phyloP scores from a whole-genome alignment of 2,797 vertebrate species.

The Aplochiton taeniatus region DNA sequence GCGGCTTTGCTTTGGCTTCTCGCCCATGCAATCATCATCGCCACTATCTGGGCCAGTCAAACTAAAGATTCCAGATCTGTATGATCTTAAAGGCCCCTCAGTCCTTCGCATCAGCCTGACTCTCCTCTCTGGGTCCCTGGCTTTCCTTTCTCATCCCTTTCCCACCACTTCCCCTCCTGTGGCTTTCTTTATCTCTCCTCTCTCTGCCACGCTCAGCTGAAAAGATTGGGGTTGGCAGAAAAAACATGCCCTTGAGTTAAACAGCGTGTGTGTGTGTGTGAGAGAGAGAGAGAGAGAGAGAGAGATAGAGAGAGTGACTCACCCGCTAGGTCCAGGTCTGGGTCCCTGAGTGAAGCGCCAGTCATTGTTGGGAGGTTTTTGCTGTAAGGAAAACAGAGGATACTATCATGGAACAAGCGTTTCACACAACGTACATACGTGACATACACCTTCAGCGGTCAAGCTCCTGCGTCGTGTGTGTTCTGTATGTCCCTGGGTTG shows the following conservation, averaged over 20 bases:
- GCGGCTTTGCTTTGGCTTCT: neutral
- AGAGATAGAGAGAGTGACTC: constrained; percentile 67
- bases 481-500: neutral
- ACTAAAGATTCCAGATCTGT: neutral
- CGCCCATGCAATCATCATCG: neutral
- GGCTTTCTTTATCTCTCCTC: neutral
- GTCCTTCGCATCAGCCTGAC: constrained; percentile 14
- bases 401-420: constrained; percentile 45
- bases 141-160: neutral
- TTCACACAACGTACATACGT: constrained; percentile 16
- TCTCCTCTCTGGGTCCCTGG: constrained; percentile 3
- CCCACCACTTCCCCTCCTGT: constrained; percentile 23
- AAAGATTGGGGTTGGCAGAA: neutral
- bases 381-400: constrained; percentile 78
- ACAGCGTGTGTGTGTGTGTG: constrained; percentile 13
- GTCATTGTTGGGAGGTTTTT: constrained; percentile 97
- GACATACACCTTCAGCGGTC: neutral
- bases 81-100: neutral
- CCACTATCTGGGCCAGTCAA: constrained; percentile 16
- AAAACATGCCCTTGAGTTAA: constrained; percentile 4
- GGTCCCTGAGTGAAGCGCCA: constrained; percentile 98
- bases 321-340: constrained; percentile 97
- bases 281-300: constrained; percentile 13
- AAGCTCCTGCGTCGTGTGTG: constrained; percentile 14
- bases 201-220: neutral